Evolutionary conservation across 2,797 vertebrate species (phyloP).

Genomic region (Chloroceryle inda): DNA sequence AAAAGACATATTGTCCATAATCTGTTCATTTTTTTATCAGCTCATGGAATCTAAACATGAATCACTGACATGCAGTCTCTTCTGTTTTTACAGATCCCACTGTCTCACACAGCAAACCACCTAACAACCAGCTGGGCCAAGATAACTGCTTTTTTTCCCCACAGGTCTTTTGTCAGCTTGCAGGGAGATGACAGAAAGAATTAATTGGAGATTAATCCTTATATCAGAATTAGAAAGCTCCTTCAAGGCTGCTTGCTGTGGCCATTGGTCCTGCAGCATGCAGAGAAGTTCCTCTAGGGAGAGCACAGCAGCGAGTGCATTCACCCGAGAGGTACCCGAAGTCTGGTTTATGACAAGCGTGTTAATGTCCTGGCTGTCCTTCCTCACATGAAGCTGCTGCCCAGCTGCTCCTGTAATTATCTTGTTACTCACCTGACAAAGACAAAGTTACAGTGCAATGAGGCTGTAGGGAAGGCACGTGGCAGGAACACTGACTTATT

Average conservation of each 20-base stretch:
- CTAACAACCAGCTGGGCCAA: neutral
- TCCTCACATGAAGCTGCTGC: neutral
- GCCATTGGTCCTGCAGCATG: neutral
- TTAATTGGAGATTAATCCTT: neutral
- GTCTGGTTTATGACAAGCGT: neutral
- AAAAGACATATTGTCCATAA: neutral
- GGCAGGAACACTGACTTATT: neutral
- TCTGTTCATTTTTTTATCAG: neutral
- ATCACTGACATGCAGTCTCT: neutral
- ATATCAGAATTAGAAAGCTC: neutral
- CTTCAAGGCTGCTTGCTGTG: neutral
- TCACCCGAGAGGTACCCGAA: neutral
- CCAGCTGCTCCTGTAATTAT: constrained; percentile 43
- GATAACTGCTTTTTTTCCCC: neutral
- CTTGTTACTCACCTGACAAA: constrained; percentile 1
- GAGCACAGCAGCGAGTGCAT: accelerated
- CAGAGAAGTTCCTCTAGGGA: neutral
- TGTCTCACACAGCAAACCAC: neutral
- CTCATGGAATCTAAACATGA: neutral
- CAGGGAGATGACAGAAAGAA: neutral
- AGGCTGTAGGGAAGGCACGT: neutral
- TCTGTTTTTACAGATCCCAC: neutral
- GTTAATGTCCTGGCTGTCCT: neutral
- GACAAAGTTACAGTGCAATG: neutral
- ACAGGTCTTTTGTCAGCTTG: neutral